Percentiles rank a stretch among this genome's conserved stretches.
phyloP scores from a whole-genome alignment of 2,797 vertebrate genomes.

The Rallus crepitans region DNA sequence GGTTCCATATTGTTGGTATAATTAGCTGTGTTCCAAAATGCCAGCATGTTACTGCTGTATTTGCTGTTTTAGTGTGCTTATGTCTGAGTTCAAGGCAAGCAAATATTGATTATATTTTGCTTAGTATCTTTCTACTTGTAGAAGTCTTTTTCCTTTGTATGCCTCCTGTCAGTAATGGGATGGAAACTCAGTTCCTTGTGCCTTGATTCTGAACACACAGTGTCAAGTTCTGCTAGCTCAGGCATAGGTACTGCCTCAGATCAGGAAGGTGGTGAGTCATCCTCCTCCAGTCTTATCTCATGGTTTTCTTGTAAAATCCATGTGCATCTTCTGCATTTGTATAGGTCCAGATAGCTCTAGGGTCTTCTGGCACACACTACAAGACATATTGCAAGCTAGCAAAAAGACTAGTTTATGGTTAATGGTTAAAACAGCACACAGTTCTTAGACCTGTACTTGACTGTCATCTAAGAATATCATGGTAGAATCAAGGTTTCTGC shows the following conservation, averaged over 20 bases:
- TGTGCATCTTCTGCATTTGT: background rate
- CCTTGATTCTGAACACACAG: background rate
- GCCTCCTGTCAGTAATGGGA: background rate
- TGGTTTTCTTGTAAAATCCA: background rate
- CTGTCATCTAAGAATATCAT: background rate
- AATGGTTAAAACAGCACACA: background rate
- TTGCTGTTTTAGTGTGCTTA: background rate
- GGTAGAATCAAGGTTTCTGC: background rate
- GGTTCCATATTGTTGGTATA: background rate
- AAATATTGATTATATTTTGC: background rate
- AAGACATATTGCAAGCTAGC: background rate
- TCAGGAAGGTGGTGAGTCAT: background rate
- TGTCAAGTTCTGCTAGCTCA: background rate
- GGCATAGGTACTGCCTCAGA: background rate
- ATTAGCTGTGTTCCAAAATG: background rate
- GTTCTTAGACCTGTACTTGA: background rate
- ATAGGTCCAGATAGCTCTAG: background rate
- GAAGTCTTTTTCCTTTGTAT: background rate
- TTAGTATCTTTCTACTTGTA: background rate
- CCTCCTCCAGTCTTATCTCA: background rate
- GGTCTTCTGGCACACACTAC: background rate
- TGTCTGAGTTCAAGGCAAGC: background rate
- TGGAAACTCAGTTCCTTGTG: background rate
- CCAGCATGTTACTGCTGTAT: background rate
- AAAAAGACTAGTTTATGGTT: background rate